Evolutionary conservation across 2,888 invertebrate species (phyloP), one percentile per base, ranked within the genome.

Genomic region (Papilio demoleus): DNA sequence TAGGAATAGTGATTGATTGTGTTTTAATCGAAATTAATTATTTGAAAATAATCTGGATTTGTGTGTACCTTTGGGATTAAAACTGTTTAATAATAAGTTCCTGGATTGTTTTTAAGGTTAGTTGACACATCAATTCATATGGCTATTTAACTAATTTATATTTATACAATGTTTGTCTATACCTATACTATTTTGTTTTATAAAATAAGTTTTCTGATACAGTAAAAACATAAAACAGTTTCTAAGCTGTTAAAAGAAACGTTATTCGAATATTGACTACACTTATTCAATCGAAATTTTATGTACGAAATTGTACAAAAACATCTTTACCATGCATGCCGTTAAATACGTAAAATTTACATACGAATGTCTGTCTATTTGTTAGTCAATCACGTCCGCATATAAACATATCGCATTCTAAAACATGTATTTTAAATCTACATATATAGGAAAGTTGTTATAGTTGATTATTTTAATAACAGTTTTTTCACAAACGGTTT

Each of bases 71-170:
- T 53, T 75, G 69, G 76, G 79, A 80, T 82, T 82, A 85, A 83
- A 84, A 81, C 81, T 77, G 68, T 72, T 76, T 76, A 70, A n/a
- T n/a, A n/a, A n/a, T n/a, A n/a, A n/a, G 67, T 73, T 56, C 9
- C 75, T 81, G 86, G 85, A 87, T 86, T 87, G 81, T 87, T 88
- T 76, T 83, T 87, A 87, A 83, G 83, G 91, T 90, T 84, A 84
- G 91, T 91, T 81, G 3, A 9, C n/a, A 27, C 22, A 45, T 34
- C 31, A 19, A 27, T 53, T 53, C 5, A 0, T 24, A n/a, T 14
- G 27, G 19, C 0, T 6, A 19, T 17, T 17, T n/a, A 53, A 27
- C 14, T 27, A 24, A 14, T 12, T 12, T 27, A 24, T 27, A 2
- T 8, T 8, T 27, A 6, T 27, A n/a, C 6, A 27, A 11, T 19